Base-by-base conservation (phyloP, 2,888 invertebrate genomes). In the Diplolepis rosae region DNA sequence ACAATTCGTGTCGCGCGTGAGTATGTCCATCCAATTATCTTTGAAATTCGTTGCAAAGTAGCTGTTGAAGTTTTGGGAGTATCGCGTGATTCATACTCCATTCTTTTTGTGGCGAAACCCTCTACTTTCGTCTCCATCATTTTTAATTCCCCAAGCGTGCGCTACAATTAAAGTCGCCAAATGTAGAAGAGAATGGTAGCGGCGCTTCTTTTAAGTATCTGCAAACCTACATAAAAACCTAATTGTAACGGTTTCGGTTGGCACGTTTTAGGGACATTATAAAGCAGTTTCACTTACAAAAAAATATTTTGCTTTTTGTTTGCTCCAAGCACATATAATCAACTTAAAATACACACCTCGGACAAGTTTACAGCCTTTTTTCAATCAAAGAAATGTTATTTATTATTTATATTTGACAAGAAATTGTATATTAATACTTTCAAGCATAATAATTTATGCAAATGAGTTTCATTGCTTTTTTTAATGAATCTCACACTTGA, bases 11-110 rank as follows among this genome's bases (percentile, higher is more conserved):
- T 61, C 56, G 56, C 56, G 56, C 56, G 56, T 61, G 35, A 61
- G 56, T 61, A 61, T 61, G 56, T 61, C 56, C 56, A 61, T 61
- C 56, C 56, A 61, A 61, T 61, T 61, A 61, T 61, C 56, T 61
- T 61, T 24, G 56, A 61, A 61, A 61, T 61, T 32, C 56, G 56
- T 61, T 61, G 56, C 35, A 61, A 61, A 61, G 56, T 61, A 61
- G 56, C 32, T 61, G 22, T 22, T 18, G 35, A 35, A 39, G 35
- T 39, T 61, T 61, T 18, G 56, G 56, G 32, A 32, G 56, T 61
- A 39, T 61, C 56, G 56, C 56, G 56, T 61, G 56, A 61, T 61
- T 61, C 56, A 61, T 61, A 35, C 56, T 22, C 56, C 32, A 2
- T 13, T 18, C 24, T 61, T 35, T 61, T 61, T 35, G 13, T 61